Percentiles rank a stretch among this genome's conserved stretches.
These are phyloP conservation scores for Ceyx melanurus DNA, from an alignment of 2,113 vertebrate genomes.

Conservation along the genomic window DNA sequence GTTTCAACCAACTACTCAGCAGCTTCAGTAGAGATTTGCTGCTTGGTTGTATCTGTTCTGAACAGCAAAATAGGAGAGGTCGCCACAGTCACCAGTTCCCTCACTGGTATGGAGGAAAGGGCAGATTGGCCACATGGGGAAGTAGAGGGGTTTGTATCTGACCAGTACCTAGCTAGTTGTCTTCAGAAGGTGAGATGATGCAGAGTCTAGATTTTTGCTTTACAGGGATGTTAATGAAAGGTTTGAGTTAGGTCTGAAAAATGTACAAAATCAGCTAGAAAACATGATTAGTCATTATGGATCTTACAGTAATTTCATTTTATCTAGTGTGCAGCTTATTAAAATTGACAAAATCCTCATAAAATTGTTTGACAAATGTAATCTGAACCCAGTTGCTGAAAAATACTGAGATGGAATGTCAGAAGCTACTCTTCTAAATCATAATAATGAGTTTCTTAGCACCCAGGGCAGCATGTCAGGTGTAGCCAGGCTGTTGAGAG, in stretches of 20 bases:
- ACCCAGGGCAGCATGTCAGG: background rate
- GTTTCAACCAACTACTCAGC: background rate
- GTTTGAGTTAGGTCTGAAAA: background rate
- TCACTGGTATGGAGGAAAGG: background rate
- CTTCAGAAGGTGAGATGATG: background rate
- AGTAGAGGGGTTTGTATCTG: background rate
- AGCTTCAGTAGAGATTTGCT: background rate
- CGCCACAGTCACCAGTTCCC: background rate
- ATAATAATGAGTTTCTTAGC: background rate
- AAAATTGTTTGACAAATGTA: conserved; percentile 33
- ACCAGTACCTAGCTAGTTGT: background rate
- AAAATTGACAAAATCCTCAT: background rate
- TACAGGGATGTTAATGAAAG: background rate
- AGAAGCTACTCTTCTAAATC: conserved; percentile 8
- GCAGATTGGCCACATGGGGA: background rate
- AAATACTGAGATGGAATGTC: background rate
- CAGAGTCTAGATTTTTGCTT: background rate
- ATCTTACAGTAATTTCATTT: background rate
- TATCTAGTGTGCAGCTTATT: background rate
- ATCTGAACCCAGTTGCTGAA: background rate
- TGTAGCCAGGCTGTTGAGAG: background rate
- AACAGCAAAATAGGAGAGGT: background rate
- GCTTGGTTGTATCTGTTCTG: background rate
- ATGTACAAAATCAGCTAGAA: background rate
- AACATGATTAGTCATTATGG: background rate